Percentiles rank a stretch among this genome's conserved stretches.
Evolutionary conservation across 1,140 invertebrate species (phyloP).

Genomic region (Schlechtendalia chinensis): DNA sequence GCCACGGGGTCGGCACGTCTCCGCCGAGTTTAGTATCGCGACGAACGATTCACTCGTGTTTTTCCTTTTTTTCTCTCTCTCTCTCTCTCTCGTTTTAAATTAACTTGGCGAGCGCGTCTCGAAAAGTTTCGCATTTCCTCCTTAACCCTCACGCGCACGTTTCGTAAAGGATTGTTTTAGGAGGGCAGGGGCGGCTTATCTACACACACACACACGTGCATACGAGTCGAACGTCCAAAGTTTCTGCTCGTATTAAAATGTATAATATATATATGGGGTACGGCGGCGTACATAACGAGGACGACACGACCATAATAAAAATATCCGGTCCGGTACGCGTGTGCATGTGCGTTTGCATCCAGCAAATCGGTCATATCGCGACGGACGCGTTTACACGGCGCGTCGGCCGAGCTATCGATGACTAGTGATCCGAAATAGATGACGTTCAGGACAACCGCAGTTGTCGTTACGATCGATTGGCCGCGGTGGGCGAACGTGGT

Average conservation of each 20-base stretch:
- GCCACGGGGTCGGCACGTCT: background rate
- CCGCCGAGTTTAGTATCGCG: background rate
- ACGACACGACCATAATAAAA: background rate
- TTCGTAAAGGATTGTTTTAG: slow-evolving; percentile 22
- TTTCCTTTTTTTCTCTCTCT: too few relatives aligned
- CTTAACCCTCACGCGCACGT: background rate
- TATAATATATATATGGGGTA: too few relatives aligned
- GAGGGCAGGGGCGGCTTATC: background rate
- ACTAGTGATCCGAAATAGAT: too few relatives aligned
- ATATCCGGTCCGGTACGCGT: background rate
- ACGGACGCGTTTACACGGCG: too few relatives aligned
- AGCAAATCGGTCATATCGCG: too few relatives aligned
- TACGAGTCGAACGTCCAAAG: background rate
- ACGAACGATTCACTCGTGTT: slow-evolving; percentile 20
- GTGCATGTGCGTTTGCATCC: too few relatives aligned
- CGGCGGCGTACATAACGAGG: too few relatives aligned
- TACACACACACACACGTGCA: too few relatives aligned
- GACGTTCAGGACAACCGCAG: too few relatives aligned
- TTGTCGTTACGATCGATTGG: too few relatives aligned
- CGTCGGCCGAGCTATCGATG: too few relatives aligned
- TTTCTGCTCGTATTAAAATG: background rate
- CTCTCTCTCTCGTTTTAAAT: slow-evolving; percentile 29
- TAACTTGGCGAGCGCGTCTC: slow-evolving; percentile 26
- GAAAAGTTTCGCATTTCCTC: slow-evolving; percentile 20
- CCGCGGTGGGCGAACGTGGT: too few relatives aligned